Base-by-base conservation (phyloP, 2,113 vertebrate species). In the Dryoscopus gambensis region DNA sequence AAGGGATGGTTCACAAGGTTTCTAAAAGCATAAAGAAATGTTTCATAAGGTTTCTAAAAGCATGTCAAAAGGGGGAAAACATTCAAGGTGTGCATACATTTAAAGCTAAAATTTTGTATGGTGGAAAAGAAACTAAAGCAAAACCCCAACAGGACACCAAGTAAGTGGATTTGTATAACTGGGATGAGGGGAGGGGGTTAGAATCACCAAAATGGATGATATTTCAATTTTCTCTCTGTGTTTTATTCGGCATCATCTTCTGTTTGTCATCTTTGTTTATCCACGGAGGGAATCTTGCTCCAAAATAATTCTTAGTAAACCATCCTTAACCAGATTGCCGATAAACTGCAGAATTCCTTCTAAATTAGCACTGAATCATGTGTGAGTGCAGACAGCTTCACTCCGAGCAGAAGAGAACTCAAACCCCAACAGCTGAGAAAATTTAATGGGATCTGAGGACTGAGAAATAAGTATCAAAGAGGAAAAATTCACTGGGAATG, bases 161-260 rank as follows among this genome's bases (percentile, higher is more conserved):
- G 37, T 5, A 9, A 60, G 15, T 37, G 24, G 31, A 68, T 69
- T 60, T 88, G 24, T 65, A 3, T 27, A 22, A 62, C 1, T 59
- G 22, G 13, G 35, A 20, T 13, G 5, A 19, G 12, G 10, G 2
- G 4, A 8, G 17, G 13, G 47, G 23, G 9, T 15, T 0, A 65
- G 14, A 87, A 53, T 25, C 37, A 73, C 30, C 11, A 56, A 79
- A 62, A 76, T 22, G 9, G 6, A 6, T 57, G 23, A 25, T 75
- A 25, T 47, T 77, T 47, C 21, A 20, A 0, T 63, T 67, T 93
- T 30, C 8, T 37, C 7, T 60, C 2, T 10, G 20, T 67, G 13
- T 39, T 57, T 69, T 35, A 56, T 75, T 78, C 68, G 82, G 40
- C 20, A 64, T 50, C 44, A 19, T 23, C 47, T 77, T 52, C 59